Conservation (phyloP, 2,113 vertebrate species). For the Ardeotis arabs region DNA sequence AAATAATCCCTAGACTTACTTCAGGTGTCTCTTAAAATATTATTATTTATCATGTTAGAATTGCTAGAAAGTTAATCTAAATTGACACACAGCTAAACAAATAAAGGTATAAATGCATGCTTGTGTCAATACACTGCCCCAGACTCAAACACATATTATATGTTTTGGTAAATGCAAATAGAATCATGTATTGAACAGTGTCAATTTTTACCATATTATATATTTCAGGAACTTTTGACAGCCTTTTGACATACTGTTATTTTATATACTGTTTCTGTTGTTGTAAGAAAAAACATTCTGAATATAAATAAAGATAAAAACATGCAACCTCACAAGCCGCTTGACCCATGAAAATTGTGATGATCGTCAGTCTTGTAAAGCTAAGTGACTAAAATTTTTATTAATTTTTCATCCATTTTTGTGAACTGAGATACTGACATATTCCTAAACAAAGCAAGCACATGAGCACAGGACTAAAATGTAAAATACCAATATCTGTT, state of each 20-base stretch:
- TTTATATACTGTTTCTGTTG: background rate
- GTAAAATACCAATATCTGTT: background rate
- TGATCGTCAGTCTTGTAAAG: background rate
- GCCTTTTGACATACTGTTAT: background rate
- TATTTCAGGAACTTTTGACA: background rate
- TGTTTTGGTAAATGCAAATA: background rate
- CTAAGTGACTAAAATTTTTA: background rate
- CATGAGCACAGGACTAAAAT: background rate
- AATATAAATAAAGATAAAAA: conserved; percentile 10
- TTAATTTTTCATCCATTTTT: background rate
- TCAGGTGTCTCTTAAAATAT: conserved; percentile 26
- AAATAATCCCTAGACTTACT: background rate
- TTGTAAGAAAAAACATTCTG: background rate
- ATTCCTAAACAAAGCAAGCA: background rate
- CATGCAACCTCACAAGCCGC: background rate
- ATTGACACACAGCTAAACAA: conserved; percentile 12
- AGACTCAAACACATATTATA: background rate
- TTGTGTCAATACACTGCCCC: background rate
- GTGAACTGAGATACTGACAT: background rate
- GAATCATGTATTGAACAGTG: background rate
- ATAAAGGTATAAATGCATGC: background rate
- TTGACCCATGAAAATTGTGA: conserved; percentile 5
- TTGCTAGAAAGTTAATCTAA: conserved; percentile 8
- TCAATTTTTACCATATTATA: background rate
- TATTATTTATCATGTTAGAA: conserved; percentile 1